Percentiles rank a stretch among this genome's conserved stretches.
Conservation (phyloP, 37 sponge, comb jelly and placozoan species). For the Halichondria panicea region DNA sequence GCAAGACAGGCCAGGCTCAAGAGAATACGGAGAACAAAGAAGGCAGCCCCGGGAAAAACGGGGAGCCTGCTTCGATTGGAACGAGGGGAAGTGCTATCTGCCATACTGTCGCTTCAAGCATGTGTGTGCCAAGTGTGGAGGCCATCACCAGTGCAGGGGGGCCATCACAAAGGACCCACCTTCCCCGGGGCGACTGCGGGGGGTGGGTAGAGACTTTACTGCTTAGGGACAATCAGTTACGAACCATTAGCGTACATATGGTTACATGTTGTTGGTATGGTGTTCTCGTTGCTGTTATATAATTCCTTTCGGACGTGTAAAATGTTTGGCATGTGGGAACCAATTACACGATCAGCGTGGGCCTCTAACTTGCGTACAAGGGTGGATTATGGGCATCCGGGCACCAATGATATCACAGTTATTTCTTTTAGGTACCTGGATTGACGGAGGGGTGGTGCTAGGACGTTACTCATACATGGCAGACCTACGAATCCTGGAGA, state of each 20-base stretch:
- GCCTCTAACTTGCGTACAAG: too few species aligned
- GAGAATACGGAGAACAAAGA: too few species aligned
- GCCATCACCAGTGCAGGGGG: background rate
- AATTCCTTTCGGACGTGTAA: too few species aligned
- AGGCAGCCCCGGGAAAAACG: background rate
- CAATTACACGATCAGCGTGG: too few species aligned
- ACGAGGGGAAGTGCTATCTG: background rate
- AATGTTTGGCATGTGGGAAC: too few species aligned
- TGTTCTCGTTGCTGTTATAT: too few species aligned
- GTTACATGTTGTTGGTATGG: too few species aligned
- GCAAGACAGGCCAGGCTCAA: too few species aligned
- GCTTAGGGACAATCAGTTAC: background rate
- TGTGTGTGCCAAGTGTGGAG: background rate
- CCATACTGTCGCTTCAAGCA: slow-evolving; percentile 11
- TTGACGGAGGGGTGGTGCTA: too few species aligned
- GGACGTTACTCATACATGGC: background rate
- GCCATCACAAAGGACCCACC: background rate
- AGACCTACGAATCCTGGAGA: background rate
- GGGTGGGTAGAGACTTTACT: background rate
- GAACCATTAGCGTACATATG: background rate
- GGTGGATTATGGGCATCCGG: too few species aligned
- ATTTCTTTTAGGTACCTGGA: too few species aligned
- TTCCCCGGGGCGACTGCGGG: background rate
- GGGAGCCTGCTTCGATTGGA: slow-evolving; percentile 17
- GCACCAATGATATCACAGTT: too few species aligned